Evolutionary conservation across 2,113 vertebrate genomes (phyloP).

Genomic region (Nematolebias whitei): DNA sequence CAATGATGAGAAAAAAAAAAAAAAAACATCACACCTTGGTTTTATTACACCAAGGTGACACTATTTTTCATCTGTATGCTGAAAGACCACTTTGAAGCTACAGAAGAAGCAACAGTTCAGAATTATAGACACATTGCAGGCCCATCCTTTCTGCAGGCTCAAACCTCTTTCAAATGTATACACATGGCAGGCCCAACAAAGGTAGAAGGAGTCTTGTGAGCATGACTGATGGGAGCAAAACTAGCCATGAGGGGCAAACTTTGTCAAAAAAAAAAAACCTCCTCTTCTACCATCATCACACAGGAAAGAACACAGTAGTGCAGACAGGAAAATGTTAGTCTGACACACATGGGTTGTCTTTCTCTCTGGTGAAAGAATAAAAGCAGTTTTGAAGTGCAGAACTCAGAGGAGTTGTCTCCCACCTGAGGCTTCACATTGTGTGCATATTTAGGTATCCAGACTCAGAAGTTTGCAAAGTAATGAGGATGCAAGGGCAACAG

Average conservation of each 20-base stretch:
- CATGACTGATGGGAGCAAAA: conserved; percentile 42
- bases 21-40: background rate
- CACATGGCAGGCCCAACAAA: conserved; percentile 30
- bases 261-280: conserved; percentile 26
- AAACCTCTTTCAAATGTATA: conserved; percentile 41
- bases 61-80: conserved; percentile 6
- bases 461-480: conserved; percentile 17
- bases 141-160: conserved; percentile 22
- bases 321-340: conserved; percentile 9
- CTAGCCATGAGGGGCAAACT: conserved; percentile 24
- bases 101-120: background rate
- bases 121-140: conserved; percentile 12
- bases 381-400: conserved; percentile 17
- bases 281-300: conserved; percentile 11
- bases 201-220: conserved; percentile 46
- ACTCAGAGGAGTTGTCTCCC: conserved; percentile 15
- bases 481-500: conserved; percentile 8
- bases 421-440: conserved; percentile 11
- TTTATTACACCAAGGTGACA: background rate
- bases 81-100: background rate
- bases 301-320: conserved; percentile 23
- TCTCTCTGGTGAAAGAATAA: conserved; percentile 23
- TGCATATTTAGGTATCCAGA: conserved; percentile 12
- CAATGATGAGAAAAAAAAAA: background rate
- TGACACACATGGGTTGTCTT: conserved; percentile 39